These are phyloP conservation scores for Telmatherina bonti DNA, from an alignment of 2,797 vertebrate species.

Conservation along the genomic window DNA sequence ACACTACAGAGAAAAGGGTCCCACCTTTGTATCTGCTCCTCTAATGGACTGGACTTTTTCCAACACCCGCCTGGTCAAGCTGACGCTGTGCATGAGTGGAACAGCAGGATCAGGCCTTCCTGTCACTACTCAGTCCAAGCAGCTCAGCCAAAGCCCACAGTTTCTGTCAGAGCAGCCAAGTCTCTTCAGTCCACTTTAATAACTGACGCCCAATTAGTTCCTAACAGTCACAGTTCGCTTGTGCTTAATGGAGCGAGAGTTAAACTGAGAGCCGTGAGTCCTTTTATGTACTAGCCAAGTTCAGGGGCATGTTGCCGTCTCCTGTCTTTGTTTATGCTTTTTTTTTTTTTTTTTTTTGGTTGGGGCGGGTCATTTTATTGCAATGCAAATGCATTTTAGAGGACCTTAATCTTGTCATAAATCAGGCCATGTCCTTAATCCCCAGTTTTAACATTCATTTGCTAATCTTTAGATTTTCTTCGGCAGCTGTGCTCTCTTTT, in stretches of 20 bases:
- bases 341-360: constrained; percentile 6
- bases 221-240: constrained; percentile 70
- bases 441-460: constrained; percentile 60
- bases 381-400: constrained; percentile 47
- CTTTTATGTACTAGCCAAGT: constrained; percentile 66
- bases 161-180: constrained; percentile 53
- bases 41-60: constrained; percentile 61
- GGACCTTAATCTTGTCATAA: constrained; percentile 58
- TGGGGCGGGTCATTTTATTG: constrained; percentile 19
- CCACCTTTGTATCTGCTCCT: constrained; percentile 41
- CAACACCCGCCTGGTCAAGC: constrained; percentile 55
- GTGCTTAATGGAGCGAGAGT: constrained; percentile 66
- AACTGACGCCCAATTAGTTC: constrained; percentile 78
- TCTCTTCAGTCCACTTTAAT: constrained; percentile 63
- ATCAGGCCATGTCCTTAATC: constrained; percentile 66
- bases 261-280: constrained; percentile 51
- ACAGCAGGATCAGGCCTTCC: constrained; percentile 56
- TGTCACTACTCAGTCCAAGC: constrained; percentile 42
- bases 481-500: constrained; percentile 61
- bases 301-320: constrained; percentile 47
- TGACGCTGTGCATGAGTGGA: constrained; percentile 52
- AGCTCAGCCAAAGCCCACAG: constrained; percentile 51
- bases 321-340: constrained; percentile 4
- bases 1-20: constrained; percentile 44
- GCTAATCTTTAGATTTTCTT: constrained; percentile 69